Conservation (phyloP, 2,888 invertebrate species). For the Catocala sponsa region DNA sequence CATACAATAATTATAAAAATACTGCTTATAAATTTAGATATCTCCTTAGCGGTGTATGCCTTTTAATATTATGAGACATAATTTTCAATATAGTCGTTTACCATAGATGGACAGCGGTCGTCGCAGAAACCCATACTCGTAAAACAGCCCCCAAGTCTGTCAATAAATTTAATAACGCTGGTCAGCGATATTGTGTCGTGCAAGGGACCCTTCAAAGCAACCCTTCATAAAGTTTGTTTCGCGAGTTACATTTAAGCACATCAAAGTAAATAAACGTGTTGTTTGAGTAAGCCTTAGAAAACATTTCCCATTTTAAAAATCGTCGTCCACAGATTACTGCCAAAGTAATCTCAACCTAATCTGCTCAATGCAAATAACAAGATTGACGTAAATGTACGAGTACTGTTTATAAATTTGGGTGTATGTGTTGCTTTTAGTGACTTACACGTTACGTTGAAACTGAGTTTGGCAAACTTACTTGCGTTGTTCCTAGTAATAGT, state of each 20-base stretch:
- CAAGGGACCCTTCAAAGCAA: conserved; percentile 12
- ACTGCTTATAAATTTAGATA: too few relatives aligned
- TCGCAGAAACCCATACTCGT: background rate
- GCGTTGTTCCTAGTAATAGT: too few relatives aligned
- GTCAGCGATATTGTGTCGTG: conserved; percentile 15
- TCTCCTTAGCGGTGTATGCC: too few relatives aligned
- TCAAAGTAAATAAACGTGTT: conserved; percentile 16
- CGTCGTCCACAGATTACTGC: background rate
- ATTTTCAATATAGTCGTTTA: background rate
- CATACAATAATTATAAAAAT: too few relatives aligned
- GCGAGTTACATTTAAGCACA: conserved; percentile 11
- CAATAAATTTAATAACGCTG: conserved; percentile 24
- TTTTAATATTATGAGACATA: background rate
- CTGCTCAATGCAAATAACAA: too few relatives aligned
- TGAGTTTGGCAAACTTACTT: background rate
- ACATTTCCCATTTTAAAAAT: conserved; percentile 3
- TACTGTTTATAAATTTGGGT: background rate
- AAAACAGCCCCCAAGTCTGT: conserved; percentile 8
- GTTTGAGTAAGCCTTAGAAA: conserved; percentile 11
- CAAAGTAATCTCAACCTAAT: too few relatives aligned
- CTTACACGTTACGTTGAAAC: too few relatives aligned
- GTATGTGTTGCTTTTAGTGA: background rate
- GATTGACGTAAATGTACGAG: too few relatives aligned
- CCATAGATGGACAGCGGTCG: background rate
- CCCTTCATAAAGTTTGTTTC: conserved; percentile 26